phyloP scores from a whole-genome alignment of 2,113 vertebrate species.

The Chroicocephalus ridibundus region DNA sequence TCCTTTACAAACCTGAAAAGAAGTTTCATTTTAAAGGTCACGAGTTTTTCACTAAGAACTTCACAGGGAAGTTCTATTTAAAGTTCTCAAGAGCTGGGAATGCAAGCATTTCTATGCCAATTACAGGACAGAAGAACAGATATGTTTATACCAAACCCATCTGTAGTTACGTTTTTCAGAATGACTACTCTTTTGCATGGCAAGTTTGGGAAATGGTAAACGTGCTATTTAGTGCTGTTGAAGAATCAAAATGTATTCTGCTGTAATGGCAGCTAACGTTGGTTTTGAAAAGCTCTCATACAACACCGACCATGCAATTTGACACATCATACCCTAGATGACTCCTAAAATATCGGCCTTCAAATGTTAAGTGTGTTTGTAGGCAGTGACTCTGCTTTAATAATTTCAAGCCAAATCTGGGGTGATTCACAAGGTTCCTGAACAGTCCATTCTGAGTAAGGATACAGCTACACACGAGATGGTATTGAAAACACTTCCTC shows the following conservation, averaged over 20 bases:
- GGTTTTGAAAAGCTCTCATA: not conserved
- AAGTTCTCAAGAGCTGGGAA: not conserved
- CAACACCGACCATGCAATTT: not conserved
- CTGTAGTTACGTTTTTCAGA: not conserved
- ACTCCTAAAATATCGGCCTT: not conserved
- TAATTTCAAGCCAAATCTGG: not conserved
- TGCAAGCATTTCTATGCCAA: not conserved
- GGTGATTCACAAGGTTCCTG: not conserved
- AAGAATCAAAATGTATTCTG: not conserved
- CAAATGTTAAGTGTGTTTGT: not conserved
- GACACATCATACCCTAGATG: not conserved
- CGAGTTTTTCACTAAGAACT: not conserved
- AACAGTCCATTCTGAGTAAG: not conserved
- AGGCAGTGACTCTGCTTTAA: not conserved
- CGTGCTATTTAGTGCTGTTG: not conserved
- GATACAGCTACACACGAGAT: not conserved
- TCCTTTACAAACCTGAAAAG: not conserved
- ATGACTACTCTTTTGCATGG: not conserved
- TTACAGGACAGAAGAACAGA: not conserved
- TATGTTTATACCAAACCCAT: not conserved
- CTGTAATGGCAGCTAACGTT: not conserved
- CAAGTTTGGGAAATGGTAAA: not conserved
- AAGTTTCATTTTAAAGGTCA: not conserved
- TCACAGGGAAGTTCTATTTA: not conserved
- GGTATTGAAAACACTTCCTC: not conserved